Conservation (phyloP, 2,888 invertebrate genomes). For the Plusia festucae region DNA sequence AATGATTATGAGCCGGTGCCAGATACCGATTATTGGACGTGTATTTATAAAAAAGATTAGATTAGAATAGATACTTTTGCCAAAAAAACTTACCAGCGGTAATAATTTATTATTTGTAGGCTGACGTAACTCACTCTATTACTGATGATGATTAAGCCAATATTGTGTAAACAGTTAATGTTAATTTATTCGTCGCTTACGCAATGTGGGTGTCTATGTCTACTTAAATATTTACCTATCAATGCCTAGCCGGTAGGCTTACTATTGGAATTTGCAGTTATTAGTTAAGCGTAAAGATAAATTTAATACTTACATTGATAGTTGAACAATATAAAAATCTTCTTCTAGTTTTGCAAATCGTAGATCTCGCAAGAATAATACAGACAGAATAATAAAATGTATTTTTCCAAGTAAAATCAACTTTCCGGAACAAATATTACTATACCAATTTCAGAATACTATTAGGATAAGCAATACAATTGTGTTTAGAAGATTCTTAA, state of each 20-base stretch:
- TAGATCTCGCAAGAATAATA: slow-evolving; percentile 56
- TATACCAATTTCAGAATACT: not conserved
- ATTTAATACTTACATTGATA: slow-evolving; percentile 55
- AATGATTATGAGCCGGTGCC: slow-evolving; percentile 32
- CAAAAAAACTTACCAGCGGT: slow-evolving; percentile 43
- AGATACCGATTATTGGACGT: slow-evolving; percentile 40
- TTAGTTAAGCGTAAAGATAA: slow-evolving; percentile 8
- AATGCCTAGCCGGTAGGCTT: slow-evolving; percentile 43
- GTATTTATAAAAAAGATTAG: slow-evolving; percentile 37
- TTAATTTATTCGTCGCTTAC: slow-evolving; percentile 50
- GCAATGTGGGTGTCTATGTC: slow-evolving; percentile 62
- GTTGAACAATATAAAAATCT: slow-evolving; percentile 19
- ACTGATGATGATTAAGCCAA: slow-evolving; percentile 49
- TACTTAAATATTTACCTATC: not conserved
- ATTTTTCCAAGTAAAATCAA: slow-evolving; percentile 36
- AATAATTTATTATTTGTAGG: slow-evolving; percentile 44
- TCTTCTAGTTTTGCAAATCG: slow-evolving; percentile 33
- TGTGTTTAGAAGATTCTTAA: slow-evolving; percentile 32
- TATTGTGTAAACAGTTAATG: slow-evolving; percentile 36
- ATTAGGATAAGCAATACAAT: slow-evolving; percentile 11
- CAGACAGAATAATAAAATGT: slow-evolving; percentile 23
- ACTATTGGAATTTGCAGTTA: not conserved
- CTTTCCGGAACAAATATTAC: slow-evolving; percentile 39
- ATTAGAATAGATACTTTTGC: slow-evolving; percentile 45
- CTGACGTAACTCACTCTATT: slow-evolving; percentile 51